Evolutionary conservation across 2,888 invertebrate genomes (phyloP).

Genomic region (Troides oblongomaculatus): DNA sequence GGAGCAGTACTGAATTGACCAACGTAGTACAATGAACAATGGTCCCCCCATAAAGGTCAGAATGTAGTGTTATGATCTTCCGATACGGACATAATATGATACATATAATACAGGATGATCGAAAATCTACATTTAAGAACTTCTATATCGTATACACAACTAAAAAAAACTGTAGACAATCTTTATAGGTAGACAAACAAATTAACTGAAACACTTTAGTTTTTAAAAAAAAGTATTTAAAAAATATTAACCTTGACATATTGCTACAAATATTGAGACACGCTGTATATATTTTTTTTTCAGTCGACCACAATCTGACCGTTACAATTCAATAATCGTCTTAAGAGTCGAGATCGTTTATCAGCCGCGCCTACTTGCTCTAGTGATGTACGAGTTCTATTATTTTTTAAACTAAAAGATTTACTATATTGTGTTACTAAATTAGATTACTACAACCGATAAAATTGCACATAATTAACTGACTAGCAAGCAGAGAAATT

Average conservation of each 20-base stretch:
- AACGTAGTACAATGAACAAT: slow-evolving; percentile 75
- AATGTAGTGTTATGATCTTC: slow-evolving; percentile 69
- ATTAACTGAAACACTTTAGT: background rate
- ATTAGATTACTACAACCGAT: background rate
- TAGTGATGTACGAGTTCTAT: slow-evolving; percentile 50
- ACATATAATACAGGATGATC: slow-evolving; percentile 48
- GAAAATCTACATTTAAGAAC: slow-evolving; percentile 2
- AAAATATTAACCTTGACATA: background rate
- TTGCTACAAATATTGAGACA: slow-evolving; percentile 36
- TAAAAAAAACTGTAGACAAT: background rate
- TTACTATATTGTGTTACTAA: background rate
- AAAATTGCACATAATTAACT: background rate
- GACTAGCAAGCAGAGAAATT: background rate
- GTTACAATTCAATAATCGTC: slow-evolving; percentile 81
- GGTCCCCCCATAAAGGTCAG: slow-evolving; percentile 72
- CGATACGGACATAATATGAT: slow-evolving; percentile 37
- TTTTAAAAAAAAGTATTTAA: background rate
- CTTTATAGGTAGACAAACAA: background rate
- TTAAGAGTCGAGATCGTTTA: slow-evolving; percentile 76
- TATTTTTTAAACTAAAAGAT: background rate
- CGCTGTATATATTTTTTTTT: slow-evolving; percentile 57
- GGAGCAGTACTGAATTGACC: slow-evolving; percentile 53
- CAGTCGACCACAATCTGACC: slow-evolving; percentile 79
- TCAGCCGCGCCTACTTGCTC: slow-evolving; percentile 67
- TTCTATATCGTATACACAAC: background rate